Evolutionary conservation across 2,888 invertebrate genomes (phyloP).

Genomic region (Stenolophus ochropezus): DNA sequence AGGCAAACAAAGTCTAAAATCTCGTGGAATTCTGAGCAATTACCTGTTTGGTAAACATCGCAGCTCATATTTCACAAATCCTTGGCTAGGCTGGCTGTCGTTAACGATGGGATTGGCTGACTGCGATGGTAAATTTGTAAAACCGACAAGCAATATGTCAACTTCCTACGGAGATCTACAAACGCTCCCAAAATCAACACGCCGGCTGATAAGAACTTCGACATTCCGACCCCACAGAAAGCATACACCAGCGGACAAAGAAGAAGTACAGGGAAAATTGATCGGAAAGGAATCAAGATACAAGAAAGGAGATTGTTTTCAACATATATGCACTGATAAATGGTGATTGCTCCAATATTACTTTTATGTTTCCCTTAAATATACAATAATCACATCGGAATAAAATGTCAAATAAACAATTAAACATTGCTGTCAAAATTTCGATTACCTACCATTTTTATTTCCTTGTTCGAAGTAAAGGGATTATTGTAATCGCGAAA

Average conservation of each 20-base stretch:
- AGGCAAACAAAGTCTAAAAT: neutral
- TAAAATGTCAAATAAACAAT: too few species aligned
- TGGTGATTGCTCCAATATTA: too few species aligned
- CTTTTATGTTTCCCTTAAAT: too few species aligned
- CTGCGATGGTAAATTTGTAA: constrained; percentile 52
- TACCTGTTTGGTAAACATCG: neutral
- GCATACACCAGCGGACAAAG: neutral
- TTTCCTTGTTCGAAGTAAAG: too few species aligned
- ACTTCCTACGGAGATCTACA: constrained; percentile 57
- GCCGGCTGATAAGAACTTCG: neutral
- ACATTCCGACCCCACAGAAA: neutral
- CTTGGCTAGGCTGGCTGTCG: neutral
- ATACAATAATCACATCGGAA: too few species aligned
- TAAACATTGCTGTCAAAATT: too few species aligned
- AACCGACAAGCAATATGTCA: constrained; percentile 58
- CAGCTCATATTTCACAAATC: neutral
- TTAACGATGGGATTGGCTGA: neutral
- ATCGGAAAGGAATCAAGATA: neutral
- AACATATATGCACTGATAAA: too few species aligned
- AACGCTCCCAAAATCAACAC: constrained; percentile 58
- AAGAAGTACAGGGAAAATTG: neutral
- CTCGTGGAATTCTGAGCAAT: neutral
- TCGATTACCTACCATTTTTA: too few species aligned
- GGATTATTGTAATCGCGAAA: too few species aligned
- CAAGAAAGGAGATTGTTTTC: neutral